These are phyloP conservation scores for Cathartes aura DNA, from an alignment of 2,113 vertebrate genomes.

Conservation along the genomic window DNA sequence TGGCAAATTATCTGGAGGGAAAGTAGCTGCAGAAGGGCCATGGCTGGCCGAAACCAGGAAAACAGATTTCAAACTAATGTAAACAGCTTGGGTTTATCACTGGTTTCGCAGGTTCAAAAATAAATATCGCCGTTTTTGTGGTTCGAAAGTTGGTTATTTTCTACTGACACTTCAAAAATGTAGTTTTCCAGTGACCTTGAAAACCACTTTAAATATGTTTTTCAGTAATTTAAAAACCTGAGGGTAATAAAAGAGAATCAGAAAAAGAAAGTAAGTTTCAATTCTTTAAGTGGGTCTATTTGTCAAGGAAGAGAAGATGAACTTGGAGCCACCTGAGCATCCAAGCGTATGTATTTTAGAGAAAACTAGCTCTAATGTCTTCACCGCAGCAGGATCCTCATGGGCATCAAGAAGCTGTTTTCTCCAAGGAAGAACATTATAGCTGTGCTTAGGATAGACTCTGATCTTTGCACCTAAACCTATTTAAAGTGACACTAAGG, in stretches of 20 bases:
- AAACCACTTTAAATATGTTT: slow-evolving; percentile 56
- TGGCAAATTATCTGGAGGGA: slow-evolving; percentile 57
- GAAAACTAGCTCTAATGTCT: slow-evolving; percentile 37
- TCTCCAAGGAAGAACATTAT: slow-evolving; percentile 30
- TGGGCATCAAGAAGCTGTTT: slow-evolving; percentile 26
- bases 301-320: slow-evolving; percentile 33
- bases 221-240: slow-evolving; percentile 40
- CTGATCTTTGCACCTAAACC: slow-evolving; percentile 63
- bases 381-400: not conserved
- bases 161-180: slow-evolving; percentile 51
- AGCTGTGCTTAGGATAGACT: slow-evolving; percentile 22
- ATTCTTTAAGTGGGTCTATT: slow-evolving; percentile 28
- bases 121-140: slow-evolving; percentile 47
- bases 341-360: slow-evolving; percentile 3
- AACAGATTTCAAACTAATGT: slow-evolving; percentile 69
- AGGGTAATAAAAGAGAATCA: slow-evolving; percentile 53
- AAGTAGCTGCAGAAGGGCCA: slow-evolving; percentile 55
- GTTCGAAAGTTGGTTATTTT: slow-evolving; percentile 35
- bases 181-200: slow-evolving; percentile 50
- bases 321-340: slow-evolving; percentile 45
- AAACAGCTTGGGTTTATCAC: slow-evolving; percentile 72
- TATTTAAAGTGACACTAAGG: slow-evolving; percentile 34
- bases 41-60: slow-evolving; percentile 53
- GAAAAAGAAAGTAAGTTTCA: slow-evolving; percentile 22
- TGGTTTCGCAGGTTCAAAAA: slow-evolving; percentile 58